Conservation (phyloP, 2,888 invertebrate species). For the Dione vanillae region DNA sequence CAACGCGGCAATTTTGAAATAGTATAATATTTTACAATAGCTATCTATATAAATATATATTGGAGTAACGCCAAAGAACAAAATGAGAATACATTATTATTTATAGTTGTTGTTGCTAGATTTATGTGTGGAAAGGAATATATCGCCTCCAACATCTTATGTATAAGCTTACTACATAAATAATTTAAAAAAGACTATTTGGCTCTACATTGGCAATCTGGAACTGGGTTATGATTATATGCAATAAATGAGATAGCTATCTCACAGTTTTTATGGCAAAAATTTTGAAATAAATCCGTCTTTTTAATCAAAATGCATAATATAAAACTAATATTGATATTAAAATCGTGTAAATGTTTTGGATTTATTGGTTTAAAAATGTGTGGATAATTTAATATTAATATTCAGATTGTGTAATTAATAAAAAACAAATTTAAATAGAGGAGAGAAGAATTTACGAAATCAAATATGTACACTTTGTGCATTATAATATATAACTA, state of each 20-base stretch:
- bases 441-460: no score
- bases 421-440: no score
- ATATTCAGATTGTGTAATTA: no score
- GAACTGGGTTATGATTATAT: conserved; percentile 26
- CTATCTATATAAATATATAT: conserved; percentile 35
- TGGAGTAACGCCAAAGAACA: conserved; percentile 38
- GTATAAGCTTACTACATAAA: conserved; percentile 16
- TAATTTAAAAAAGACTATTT: conserved; percentile 19
- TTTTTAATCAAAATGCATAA: background rate
- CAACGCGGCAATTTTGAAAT: no score
- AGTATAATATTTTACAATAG: no score
- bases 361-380: no score
- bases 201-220: conserved; percentile 9
- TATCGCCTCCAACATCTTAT: conserved; percentile 27
- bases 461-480: no score
- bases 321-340: no score
- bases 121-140: conserved; percentile 32
- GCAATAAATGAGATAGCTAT: conserved; percentile 15
- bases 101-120: conserved; percentile 33
- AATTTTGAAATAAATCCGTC: background rate
- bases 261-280: background rate
- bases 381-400: no score
- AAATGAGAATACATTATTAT: conserved; percentile 36
- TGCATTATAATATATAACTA: no score
- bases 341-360: no score